Percentiles rank a stretch among this genome's conserved stretches.
phyloP scores from a whole-genome alignment of 2,888 invertebrate species.

The Drosophila maculinotata region DNA sequence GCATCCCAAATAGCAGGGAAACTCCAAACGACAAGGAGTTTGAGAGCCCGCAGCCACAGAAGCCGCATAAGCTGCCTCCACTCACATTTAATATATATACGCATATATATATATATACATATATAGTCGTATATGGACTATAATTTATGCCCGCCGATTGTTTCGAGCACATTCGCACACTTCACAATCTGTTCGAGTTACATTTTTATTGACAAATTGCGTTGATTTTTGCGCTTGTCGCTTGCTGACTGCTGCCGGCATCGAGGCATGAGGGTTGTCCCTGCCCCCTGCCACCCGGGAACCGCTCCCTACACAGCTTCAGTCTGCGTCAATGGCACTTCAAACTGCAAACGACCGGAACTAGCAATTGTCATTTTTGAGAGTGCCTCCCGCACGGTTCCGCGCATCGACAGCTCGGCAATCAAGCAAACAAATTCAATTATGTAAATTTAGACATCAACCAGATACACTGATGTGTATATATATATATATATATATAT shows the following conservation, averaged over 20 bases:
- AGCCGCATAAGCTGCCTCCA: conserved; percentile 20
- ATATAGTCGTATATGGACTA: conserved; percentile 40
- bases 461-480: conserved; percentile 48
- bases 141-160: conserved; percentile 79
- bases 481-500: conserved; percentile 16
- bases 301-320: neutral
- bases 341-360: conserved; percentile 83
- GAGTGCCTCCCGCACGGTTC: conserved; percentile 70
- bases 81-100: conserved; percentile 9
- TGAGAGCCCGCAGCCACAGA: conserved; percentile 32
- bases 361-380: conserved; percentile 83
- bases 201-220: conserved; percentile 84
- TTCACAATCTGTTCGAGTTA: conserved; percentile 81
- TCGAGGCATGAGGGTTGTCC: conserved; percentile 43
- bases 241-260: conserved; percentile 39
- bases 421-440: conserved; percentile 85
- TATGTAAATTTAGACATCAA: conserved; percentile 83
- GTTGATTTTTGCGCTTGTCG: conserved; percentile 82
- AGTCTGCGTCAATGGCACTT: conserved; percentile 77
- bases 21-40: too few species aligned
- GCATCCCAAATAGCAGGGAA: conserved; percentile 31
- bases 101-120: neutral
- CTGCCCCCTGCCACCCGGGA: neutral
- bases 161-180: conserved; percentile 81
- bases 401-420: conserved; percentile 82